Base-by-base conservation (phyloP, 2,113 vertebrate species). In the Prunella himalayana region DNA sequence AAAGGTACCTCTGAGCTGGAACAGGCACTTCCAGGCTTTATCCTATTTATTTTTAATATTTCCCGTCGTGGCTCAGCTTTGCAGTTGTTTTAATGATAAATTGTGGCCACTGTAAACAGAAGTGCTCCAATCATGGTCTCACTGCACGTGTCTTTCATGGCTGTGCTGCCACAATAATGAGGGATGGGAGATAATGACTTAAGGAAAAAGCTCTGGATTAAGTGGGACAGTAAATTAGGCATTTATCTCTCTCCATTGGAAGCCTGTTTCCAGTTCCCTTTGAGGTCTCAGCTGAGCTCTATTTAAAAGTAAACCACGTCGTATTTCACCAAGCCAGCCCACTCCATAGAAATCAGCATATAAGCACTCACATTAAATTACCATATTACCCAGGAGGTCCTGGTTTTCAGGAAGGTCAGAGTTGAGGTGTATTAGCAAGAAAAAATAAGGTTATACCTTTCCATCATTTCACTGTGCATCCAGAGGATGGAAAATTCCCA, bases 221-320 rank as follows among this genome's bases (percentile, higher is more conserved):
- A 97, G 95, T 95, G 93, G 92, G 94, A 97, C 90, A 96, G 95
- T 97, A 97, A 98, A 97, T 97, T 97, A 97, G 93, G 92, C 96
- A 97, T 97, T 97, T 97, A 96, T 97, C 87, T 97, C 94, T 97
- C 94, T 95, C 97, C 92, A 95, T 89, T 97, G 95, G 92, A 97
- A 92, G 80, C 89, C 95, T 89, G 70, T 94, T 97, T 96, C 91
- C 82, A 90, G 91, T 92, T 95, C 86, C 69, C 81, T 96, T 87
- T 47, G 37, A 84, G 95, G 92, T 91, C 96, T 97, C 93, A 92
- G 87, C 65, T 95, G 86, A 96, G 93, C 90, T 97, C 94, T 94
- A 95, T 93, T 93, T 97, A 91, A 98, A 97, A 95, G 94, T 97
- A 98, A 96, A 95, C 92, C 88, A 80, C 18, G 70, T 96, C 90